Percentiles rank a stretch among this genome's conserved stretches.
Conservation (phyloP, 2,797 vertebrate genomes). For the Euthynnus affinis region DNA sequence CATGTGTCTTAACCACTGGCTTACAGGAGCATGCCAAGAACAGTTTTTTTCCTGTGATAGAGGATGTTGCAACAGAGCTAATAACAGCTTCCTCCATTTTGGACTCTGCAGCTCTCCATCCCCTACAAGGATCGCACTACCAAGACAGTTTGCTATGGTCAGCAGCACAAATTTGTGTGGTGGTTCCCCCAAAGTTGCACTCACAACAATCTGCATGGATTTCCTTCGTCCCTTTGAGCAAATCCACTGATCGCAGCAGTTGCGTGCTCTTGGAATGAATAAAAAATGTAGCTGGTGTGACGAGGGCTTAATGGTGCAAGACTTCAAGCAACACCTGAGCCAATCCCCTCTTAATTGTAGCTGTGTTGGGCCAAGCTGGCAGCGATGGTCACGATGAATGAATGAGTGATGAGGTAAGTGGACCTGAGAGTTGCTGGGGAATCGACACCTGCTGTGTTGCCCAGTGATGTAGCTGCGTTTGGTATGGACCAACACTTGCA, state of each 20-base stretch:
- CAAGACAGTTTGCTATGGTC: no score
- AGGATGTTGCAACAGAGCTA: neutral
- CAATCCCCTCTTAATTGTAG: slow-evolving; percentile 18
- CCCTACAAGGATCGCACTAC: no score
- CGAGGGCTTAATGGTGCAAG: neutral
- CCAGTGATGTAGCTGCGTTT: slow-evolving; percentile 56
- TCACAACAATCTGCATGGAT: neutral
- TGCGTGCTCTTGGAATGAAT: neutral
- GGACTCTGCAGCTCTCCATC: no score
- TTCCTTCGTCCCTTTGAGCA: neutral
- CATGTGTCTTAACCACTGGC: no score
- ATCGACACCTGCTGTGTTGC: slow-evolving; percentile 64
- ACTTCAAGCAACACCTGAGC: slow-evolving; percentile 28
- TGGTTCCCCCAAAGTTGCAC: neutral
- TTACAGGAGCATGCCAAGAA: no score
- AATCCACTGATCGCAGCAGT: neutral
- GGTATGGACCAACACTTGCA: slow-evolving; percentile 49
- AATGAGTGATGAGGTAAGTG: slow-evolving; percentile 67
- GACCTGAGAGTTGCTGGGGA: slow-evolving; percentile 41
- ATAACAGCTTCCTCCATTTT: no score
- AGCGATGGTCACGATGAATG: slow-evolving; percentile 34
- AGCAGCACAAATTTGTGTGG: neutral
- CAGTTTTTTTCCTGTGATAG: neutral
- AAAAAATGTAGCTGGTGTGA: neutral
- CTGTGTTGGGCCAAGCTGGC: slow-evolving; percentile 28